Conservation (phyloP, 37 sponge, comb jelly and placozoan species). For the Diacarnus erythraeanus region DNA sequence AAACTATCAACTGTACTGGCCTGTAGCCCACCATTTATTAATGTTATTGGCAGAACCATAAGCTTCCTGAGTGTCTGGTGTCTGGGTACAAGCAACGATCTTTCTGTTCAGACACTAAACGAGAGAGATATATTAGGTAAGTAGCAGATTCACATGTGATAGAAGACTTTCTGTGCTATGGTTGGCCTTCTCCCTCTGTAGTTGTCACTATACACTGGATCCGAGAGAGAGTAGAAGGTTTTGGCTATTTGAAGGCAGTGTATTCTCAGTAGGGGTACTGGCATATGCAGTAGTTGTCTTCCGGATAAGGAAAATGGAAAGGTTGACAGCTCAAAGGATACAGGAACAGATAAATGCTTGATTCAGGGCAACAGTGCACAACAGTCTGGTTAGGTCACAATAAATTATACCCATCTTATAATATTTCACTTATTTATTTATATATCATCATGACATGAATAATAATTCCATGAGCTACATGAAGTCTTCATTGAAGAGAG, state of each 20-base stretch:
- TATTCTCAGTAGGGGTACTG: constrained; percentile 1
- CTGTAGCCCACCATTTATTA: neutral
- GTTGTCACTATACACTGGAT: constrained; percentile 48
- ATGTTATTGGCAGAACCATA: neutral
- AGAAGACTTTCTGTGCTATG: neutral
- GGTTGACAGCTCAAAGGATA: constrained; percentile 35
- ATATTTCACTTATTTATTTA: too few species aligned
- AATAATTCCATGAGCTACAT: too few species aligned
- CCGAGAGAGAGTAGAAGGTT: constrained; percentile 28
- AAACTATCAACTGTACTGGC: neutral
- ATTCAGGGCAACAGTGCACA: too few species aligned
- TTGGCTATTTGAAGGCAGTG: constrained; percentile 54
- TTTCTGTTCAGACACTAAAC: constrained; percentile 26
- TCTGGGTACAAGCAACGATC: constrained; percentile 49
- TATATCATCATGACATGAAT: too few species aligned
- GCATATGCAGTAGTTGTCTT: constrained; percentile 25
- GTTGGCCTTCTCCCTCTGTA: neutral
- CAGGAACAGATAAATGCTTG: constrained; percentile 62
- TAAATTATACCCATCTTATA: too few species aligned
- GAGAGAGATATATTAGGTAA: constrained; percentile 36
- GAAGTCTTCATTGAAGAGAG: too few species aligned
- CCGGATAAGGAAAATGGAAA: constrained; percentile 39
- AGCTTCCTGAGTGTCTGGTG: constrained; percentile 27
- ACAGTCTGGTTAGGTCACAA: too few species aligned
- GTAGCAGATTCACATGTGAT: neutral